These are phyloP conservation scores for Agriopis marginaria DNA, from an alignment of 2,888 invertebrate genomes.

Conservation along the genomic window DNA sequence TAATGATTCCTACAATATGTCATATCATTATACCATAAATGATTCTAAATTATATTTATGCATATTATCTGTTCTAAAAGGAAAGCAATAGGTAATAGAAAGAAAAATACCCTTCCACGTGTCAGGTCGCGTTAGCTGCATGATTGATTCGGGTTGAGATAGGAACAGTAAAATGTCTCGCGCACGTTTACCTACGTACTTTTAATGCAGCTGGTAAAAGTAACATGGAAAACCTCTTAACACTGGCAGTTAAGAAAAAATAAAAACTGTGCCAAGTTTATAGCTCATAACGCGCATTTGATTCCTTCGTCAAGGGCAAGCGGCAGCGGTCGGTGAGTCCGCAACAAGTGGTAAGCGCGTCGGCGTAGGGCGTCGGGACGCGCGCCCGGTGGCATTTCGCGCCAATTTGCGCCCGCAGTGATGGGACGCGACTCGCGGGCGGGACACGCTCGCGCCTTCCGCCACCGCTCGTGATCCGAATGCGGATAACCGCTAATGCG, in stretches of 20 bases:
- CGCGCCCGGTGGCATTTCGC: slow-evolving; percentile 64
- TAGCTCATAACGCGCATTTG: slow-evolving; percentile 49
- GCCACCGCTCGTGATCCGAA: slow-evolving; percentile 56
- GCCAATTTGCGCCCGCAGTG: slow-evolving; percentile 77
- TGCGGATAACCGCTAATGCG: slow-evolving; percentile 48
- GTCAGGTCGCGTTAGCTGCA: slow-evolving; percentile 8
- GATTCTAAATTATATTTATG: too few relatives aligned
- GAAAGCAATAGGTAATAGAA: slow-evolving; percentile 16
- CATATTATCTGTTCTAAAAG: not conserved
- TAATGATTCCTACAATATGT: too few relatives aligned
- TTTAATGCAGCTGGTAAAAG: slow-evolving; percentile 14
- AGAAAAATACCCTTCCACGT: slow-evolving; percentile 2
- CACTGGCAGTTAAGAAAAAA: slow-evolving; percentile 30
- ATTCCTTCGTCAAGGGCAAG: slow-evolving; percentile 68
- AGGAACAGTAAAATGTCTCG: not conserved
- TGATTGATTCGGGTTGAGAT: slow-evolving; percentile 22
- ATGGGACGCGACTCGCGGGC: slow-evolving; percentile 73
- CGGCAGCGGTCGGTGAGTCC: slow-evolving; percentile 43
- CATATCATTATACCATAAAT: too few relatives aligned
- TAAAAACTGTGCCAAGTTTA: slow-evolving; percentile 30
- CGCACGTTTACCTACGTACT: not conserved
- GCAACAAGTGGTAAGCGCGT: slow-evolving; percentile 77
- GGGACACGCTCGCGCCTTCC: slow-evolving; percentile 64
- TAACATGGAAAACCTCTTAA: slow-evolving; percentile 44
- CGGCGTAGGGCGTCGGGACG: slow-evolving; percentile 69